Conservation (phyloP, 2,113 vertebrate genomes). For the Salvelinus namaycush region DNA sequence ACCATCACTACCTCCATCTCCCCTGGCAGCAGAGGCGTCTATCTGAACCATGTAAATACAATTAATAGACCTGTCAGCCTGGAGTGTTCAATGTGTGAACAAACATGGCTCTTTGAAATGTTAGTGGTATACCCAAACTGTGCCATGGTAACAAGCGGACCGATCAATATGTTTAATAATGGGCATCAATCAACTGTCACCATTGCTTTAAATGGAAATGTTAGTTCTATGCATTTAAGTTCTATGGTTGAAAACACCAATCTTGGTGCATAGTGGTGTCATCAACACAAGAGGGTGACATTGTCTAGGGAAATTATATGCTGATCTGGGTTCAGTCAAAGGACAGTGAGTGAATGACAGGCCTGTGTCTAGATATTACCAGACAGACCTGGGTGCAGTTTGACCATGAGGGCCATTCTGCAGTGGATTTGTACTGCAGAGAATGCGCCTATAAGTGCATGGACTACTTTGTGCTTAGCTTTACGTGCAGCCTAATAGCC, state of each 20-base stretch:
- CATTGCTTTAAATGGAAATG: conserved; percentile 15
- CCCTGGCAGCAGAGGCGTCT: conserved; percentile 48
- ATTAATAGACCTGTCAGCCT: conserved; percentile 2
- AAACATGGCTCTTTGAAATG: conserved; percentile 21
- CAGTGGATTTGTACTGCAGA: no score
- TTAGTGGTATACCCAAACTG: conserved; percentile 48
- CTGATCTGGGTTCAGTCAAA: conserved; percentile 51
- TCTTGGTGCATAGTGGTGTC: no score
- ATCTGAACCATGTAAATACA: conserved; percentile 39
- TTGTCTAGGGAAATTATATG: conserved; percentile 19
- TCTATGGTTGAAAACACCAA: no score
- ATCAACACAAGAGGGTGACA: no score
- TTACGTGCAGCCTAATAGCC: conserved; percentile 71
- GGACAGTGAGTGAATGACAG: conserved; percentile 18
- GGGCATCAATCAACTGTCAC: conserved; percentile 20
- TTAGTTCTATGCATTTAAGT: conserved; percentile 22
- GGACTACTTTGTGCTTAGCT: conserved; percentile 52
- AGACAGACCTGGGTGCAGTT: neutral
- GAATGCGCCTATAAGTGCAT: conserved; percentile 70
- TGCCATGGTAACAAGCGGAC: conserved; percentile 8
- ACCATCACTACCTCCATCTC: conserved; percentile 74
- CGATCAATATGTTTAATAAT: neutral
- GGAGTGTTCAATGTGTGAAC: neutral
- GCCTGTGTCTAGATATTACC: conserved; percentile 6
- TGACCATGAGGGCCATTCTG: neutral